These are phyloP conservation scores for Pandemis heparana DNA, from an alignment of 2,888 invertebrate species.

Conservation along the genomic window DNA sequence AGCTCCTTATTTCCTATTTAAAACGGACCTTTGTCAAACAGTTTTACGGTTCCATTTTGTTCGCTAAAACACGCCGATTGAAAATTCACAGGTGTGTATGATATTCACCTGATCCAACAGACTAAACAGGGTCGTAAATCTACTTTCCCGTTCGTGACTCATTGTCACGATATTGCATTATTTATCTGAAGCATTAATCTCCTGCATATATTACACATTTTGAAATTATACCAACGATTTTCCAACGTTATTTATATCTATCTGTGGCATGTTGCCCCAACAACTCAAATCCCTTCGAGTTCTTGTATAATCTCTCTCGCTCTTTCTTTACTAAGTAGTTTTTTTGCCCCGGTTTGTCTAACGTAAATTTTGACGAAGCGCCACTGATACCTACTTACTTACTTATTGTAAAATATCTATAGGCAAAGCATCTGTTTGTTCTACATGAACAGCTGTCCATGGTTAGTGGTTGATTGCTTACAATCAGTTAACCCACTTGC, in stretches of 20 bases:
- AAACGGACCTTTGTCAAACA: background rate
- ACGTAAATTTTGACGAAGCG: no score
- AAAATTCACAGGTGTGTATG: constrained; percentile 24
- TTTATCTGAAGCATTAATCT: constrained; percentile 14
- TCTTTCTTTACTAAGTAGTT: no score
- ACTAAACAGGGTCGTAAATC: constrained; percentile 8
- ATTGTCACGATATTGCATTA: constrained; percentile 9
- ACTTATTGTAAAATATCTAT: no score
- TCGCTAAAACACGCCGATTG: background rate
- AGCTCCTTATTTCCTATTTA: background rate
- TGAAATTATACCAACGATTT: constrained; percentile 14
- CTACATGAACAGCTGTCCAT: no score
- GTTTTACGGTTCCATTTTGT: background rate
- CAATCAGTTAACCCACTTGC: no score
- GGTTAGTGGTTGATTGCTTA: no score
- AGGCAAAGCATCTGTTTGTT: no score
- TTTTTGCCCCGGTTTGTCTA: no score
- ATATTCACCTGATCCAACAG: constrained; percentile 19
- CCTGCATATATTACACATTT: constrained; percentile 5
- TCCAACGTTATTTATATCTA: background rate
- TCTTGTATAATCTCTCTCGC: no score
- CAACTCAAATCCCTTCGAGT: no score
- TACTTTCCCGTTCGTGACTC: constrained; percentile 10
- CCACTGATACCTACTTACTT: no score
- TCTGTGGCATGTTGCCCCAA: background rate